These are phyloP conservation scores for Catostylus mosaicus DNA, from an alignment of 30 jellyfish, hydroid and myxozoan species.

Conservation along the genomic window DNA sequence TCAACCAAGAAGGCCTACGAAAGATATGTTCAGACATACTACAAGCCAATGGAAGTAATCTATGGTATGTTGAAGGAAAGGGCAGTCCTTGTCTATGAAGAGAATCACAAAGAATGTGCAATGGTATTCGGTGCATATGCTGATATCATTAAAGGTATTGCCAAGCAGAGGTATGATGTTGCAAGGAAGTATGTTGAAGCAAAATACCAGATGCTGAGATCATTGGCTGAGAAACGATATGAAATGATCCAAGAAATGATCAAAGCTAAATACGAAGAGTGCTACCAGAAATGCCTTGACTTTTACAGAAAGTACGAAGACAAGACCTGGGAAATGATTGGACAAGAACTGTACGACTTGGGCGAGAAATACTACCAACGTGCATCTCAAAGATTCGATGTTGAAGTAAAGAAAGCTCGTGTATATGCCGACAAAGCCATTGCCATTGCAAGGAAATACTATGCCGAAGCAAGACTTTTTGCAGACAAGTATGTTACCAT, in stretches of 20 bases:
- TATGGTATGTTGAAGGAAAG: slow-evolving; percentile 35
- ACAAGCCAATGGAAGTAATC: slow-evolving; percentile 55
- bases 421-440: slow-evolving; percentile 37
- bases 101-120: slow-evolving; percentile 74
- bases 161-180: slow-evolving; percentile 29
- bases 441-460: slow-evolving; percentile 44
- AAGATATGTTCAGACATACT: slow-evolving; percentile 45
- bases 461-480: slow-evolving; percentile 43
- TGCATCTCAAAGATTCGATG: slow-evolving; percentile 38
- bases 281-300: slow-evolving; percentile 37
- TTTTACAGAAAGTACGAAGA: slow-evolving; percentile 83
- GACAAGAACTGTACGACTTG: slow-evolving; percentile 43
- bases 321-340: slow-evolving; percentile 93
- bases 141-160: slow-evolving; percentile 52
- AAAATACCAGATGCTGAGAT: slow-evolving; percentile 38
- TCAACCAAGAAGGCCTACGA: slow-evolving; percentile 29
- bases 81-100: slow-evolving; percentile 73
- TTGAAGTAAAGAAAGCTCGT: slow-evolving; percentile 24
- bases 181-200: slow-evolving; percentile 51
- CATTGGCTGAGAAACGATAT: slow-evolving; percentile 50
- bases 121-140: slow-evolving; percentile 68
- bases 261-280: slow-evolving; percentile 42
- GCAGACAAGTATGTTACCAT: slow-evolving; percentile 24
- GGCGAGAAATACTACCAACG: slow-evolving; percentile 61
- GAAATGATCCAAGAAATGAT: slow-evolving; percentile 25